A percentile compares a stretch with the other conserved stretches of the same genome.
These are phyloP conservation scores for Calyptommatus sinebrachiatus DNA, from an alignment of 2,113 vertebrate genomes.

Conservation along the genomic window DNA sequence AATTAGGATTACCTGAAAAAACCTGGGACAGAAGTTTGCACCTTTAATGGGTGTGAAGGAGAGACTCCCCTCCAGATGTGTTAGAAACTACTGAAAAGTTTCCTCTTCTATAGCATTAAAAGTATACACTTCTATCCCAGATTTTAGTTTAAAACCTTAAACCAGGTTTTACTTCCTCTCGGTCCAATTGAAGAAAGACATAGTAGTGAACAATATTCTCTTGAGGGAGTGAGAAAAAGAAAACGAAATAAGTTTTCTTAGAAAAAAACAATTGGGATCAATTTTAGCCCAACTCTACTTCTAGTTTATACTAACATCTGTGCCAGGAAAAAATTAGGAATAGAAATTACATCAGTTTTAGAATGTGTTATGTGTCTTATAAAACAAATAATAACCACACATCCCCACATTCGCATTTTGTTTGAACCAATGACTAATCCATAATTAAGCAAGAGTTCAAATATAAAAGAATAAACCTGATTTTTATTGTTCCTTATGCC, in stretches of 20 bases:
- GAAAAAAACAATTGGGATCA: not conserved
- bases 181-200: not conserved
- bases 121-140: too few relatives aligned
- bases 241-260: not conserved
- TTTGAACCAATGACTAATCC: not conserved
- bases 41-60: too few relatives aligned
- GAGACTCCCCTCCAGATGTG: too few relatives aligned
- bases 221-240: not conserved
- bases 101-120: too few relatives aligned
- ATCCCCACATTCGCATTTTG: not conserved
- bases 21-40: too few relatives aligned
- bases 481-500: not conserved
- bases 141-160: too few relatives aligned
- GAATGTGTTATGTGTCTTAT: not conserved
- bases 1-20: too few relatives aligned
- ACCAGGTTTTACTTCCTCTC: too few relatives aligned
- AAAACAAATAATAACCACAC: not conserved
- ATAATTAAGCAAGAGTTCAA: too few relatives aligned
- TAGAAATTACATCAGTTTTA: not conserved
- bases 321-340: not conserved
- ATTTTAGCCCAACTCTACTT: not conserved
- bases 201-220: not conserved
- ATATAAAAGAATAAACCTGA: too few relatives aligned
- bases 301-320: not conserved
- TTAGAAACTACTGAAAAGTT: too few relatives aligned